Conservation (phyloP, 2,888 invertebrate genomes). For the Chrysolina haemoptera region DNA sequence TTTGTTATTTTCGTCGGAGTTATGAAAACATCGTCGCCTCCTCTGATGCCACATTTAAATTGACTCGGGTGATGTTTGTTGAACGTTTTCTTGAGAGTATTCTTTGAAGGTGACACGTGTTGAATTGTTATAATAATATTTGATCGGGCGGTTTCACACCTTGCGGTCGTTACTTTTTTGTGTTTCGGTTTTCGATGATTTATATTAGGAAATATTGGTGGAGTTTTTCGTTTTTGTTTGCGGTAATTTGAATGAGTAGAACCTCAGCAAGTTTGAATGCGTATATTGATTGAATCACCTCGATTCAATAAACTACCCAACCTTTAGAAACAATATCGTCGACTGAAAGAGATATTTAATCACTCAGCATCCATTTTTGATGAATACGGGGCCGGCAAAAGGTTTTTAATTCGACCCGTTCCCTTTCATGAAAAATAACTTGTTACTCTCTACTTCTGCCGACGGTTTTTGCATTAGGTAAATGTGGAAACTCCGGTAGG, state of each 20-base stretch:
- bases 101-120: slow-evolving; percentile 47
- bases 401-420: slow-evolving; percentile 3
- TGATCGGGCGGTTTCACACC: slow-evolving; percentile 26
- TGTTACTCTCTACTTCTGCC: background rate
- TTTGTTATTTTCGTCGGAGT: slow-evolving; percentile 52
- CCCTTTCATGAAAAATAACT: slow-evolving; percentile 12
- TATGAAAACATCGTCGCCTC: slow-evolving; percentile 50
- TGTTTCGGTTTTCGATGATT: slow-evolving; percentile 26
- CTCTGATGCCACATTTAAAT: slow-evolving; percentile 37
- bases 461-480: slow-evolving; percentile 13
- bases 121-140: slow-evolving; percentile 49
- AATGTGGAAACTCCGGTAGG: slow-evolving; percentile 2
- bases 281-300: too few species aligned
- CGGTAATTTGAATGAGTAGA: too few species aligned
- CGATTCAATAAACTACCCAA: too few species aligned
- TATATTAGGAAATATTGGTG: background rate
- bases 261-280: too few species aligned
- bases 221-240: background rate
- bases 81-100: slow-evolving; percentile 37
- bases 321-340: too few species aligned
- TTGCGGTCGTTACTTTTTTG: slow-evolving; percentile 12
- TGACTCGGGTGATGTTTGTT: slow-evolving; percentile 29
- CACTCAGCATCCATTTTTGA: slow-evolving; percentile 16
- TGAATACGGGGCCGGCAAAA: background rate
- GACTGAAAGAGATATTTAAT: background rate